Evolutionary conservation across 2,797 vertebrate species (phyloP).

Genomic region (Cichlasoma orientale): DNA sequence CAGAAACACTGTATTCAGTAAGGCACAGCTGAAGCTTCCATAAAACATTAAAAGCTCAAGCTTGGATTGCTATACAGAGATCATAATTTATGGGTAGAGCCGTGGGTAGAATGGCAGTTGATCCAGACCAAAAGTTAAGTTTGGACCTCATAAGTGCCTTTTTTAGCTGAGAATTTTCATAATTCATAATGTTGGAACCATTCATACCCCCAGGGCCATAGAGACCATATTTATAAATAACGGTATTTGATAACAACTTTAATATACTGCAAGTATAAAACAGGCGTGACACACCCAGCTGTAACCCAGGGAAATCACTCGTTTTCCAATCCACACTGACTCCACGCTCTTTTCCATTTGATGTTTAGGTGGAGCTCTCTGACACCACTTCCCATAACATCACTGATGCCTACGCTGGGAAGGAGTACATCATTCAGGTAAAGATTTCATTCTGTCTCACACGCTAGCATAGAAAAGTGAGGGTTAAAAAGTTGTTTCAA

Average conservation of each 20-base stretch:
- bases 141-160: constrained; percentile 19
- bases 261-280: neutral
- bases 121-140: constrained; percentile 36
- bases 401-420: constrained; percentile 93
- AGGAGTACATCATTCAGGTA: constrained; percentile 97
- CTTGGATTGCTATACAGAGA: constrained; percentile 31
- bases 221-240: neutral
- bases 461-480: neutral
- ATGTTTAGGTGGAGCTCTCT: constrained; percentile 90
- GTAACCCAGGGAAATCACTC: neutral
- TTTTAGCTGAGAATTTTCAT: constrained; percentile 17
- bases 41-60: constrained; percentile 49
- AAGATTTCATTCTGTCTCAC: neutral
- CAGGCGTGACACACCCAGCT: neutral
- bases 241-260: neutral
- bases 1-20: constrained; percentile 23
- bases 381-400: constrained; percentile 94
- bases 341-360: constrained; percentile 1
- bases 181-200: constrained; percentile 31
- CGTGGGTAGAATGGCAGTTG: constrained; percentile 10
- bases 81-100: constrained; percentile 46
- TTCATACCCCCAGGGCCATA: neutral
- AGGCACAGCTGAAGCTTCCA: constrained; percentile 16
- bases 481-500: neutral
- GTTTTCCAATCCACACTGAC: constrained; percentile 6